Conservation (phyloP, 2,113 vertebrate species). For the Sciurus niger region DNA sequence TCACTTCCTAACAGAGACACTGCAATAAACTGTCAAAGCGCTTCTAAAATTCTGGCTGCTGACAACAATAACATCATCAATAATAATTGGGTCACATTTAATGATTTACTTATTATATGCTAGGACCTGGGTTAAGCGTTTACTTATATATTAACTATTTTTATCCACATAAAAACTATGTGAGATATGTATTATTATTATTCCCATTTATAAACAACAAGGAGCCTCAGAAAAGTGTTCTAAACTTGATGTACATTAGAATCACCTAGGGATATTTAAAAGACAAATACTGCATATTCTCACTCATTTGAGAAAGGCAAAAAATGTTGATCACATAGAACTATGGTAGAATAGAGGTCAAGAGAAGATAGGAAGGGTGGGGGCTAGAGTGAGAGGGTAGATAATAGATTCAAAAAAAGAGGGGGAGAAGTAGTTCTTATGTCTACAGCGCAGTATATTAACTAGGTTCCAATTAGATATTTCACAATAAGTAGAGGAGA, state of each 20-base stretch:
- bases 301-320: not conserved
- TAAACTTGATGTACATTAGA: not conserved
- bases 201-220: conserved; percentile 39
- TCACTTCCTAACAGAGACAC: not conserved
- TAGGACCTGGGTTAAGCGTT: not conserved
- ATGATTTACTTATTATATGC: not conserved
- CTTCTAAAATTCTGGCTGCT: conserved; percentile 40
- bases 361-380: not conserved
- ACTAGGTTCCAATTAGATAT: not conserved
- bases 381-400: not conserved
- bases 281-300: not conserved
- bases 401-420: not conserved
- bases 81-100: conserved; percentile 2
- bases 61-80: conserved; percentile 1
- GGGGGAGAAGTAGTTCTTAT: not conserved
- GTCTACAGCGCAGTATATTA: not conserved
- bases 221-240: conserved; percentile 14
- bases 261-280: not conserved
- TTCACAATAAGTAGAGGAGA: not conserved
- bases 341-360: not conserved
- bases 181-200: not conserved
- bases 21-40: not conserved
- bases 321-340: not conserved
- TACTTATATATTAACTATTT: not conserved
- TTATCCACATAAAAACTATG: conserved; percentile 35